phyloP scores from a whole-genome alignment of 2,888 invertebrate species.

The Lasioglossum pauxillum region DNA sequence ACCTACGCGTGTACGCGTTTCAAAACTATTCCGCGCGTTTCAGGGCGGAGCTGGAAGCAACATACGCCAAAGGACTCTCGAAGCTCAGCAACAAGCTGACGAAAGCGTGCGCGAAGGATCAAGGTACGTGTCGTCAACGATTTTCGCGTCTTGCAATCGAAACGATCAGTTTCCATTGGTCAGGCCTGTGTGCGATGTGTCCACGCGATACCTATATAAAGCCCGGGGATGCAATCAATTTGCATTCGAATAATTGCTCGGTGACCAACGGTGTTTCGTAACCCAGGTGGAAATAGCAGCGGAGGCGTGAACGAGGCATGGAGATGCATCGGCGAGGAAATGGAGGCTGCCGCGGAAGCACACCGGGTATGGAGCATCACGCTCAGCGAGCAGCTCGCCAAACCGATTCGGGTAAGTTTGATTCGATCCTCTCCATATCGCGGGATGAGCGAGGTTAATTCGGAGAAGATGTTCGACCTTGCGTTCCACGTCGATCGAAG shows the following conservation, averaged over 20 bases:
- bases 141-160: neutral
- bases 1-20: neutral
- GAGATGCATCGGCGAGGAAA: constrained; percentile 95
- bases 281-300: constrained; percentile 88
- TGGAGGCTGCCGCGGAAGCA: constrained; percentile 96
- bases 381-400: constrained; percentile 94
- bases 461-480: neutral
- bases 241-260: neutral
- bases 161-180: neutral
- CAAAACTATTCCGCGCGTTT: constrained; percentile 73
- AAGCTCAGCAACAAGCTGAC: constrained; percentile 94
- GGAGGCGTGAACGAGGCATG: constrained; percentile 95
- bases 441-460: neutral
- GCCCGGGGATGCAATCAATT: neutral
- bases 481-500: neutral
- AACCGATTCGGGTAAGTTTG: constrained; percentile 91
- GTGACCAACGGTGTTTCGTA: constrained; percentile 42
- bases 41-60: constrained; percentile 95
- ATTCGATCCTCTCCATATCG: neutral
- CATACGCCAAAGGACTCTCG: constrained; percentile 95
- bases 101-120: constrained; percentile 89
- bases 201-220: neutral
- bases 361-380: constrained; percentile 93
- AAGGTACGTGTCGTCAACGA: constrained; percentile 72
- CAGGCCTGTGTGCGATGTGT: neutral